Percentiles rank a stretch among this genome's conserved stretches.
Evolutionary conservation across 1,140 invertebrate species (phyloP).

Genomic region (Panulirus ornatus): DNA sequence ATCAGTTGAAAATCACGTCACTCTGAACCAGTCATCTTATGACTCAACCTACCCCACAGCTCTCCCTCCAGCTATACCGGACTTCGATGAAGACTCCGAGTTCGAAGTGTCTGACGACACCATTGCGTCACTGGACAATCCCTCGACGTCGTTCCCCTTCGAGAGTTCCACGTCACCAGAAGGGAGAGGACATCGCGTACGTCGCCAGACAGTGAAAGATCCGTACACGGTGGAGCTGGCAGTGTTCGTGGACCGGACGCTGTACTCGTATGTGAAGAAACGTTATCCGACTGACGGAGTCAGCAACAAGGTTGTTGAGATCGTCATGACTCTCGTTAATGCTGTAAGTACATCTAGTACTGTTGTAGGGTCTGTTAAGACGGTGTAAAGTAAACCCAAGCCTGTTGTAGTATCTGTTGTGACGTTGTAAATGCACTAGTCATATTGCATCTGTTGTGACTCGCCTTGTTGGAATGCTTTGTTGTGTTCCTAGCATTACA

Average conservation of each 20-base stretch:
- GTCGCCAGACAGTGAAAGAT: background rate
- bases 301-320: background rate
- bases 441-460: too few relatives aligned
- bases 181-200: background rate
- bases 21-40: too few relatives aligned
- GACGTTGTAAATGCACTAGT: too few relatives aligned
- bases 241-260: background rate
- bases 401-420: too few relatives aligned
- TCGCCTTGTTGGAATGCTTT: too few relatives aligned
- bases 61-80: background rate
- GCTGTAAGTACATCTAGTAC: background rate
- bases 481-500: too few relatives aligned
- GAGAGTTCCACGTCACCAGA: background rate
- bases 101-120: background rate
- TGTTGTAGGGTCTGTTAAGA: background rate
- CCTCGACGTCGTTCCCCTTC: background rate
- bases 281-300: background rate
- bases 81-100: background rate
- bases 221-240: background rate
- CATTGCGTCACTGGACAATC: background rate
- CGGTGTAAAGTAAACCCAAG: background rate
- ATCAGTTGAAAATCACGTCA: too few relatives aligned
- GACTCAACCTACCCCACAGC: too few relatives aligned
- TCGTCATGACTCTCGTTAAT: background rate
- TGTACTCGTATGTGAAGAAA: background rate